Evolutionary conservation across 2,888 invertebrate species (phyloP), one percentile per base, ranked within the genome.

Genomic region (Ptychoptera albimana): DNA sequence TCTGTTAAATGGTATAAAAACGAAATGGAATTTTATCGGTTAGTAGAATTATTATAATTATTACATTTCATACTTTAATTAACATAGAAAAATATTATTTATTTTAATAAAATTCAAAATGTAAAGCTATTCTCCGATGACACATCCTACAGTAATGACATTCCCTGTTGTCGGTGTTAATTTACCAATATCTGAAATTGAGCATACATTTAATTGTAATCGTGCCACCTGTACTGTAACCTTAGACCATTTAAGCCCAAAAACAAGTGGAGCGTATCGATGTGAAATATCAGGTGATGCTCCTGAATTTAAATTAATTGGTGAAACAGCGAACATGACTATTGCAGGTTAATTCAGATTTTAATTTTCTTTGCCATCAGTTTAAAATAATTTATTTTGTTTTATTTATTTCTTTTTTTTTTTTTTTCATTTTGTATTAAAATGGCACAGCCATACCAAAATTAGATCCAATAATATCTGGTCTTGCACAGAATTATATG

Each of bases 241-340:
- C 40, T 52, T 63, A 43, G 56, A 56, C 51, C 52, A 58, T 50
- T 55, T 61, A 54, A 57, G 57, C 46, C 49, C 54, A 51, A 58
- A 57, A 46, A 59, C 63, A 43, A 55, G 60, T 43, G 75, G 75
- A 34, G 66, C 68, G 37, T 76, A 74, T 55, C 61, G 71, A 46
- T 76, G 75, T 55, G 75, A 75, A 57, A 70, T 75, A 38, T 75
- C 74, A 48, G 70, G 71, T 43, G 74, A 75, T 58, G 71, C 71
- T 7, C 74, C 74, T 1, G 67, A 71, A 45, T 75, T 74, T 52
- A 63, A 70, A 50, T 60, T 73, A 45, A 69, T 69, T 11, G 67
- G 70, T 35, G 65, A 68, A 49, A 66, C 69, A 15, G 67, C 68
- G 50, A 72, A 73, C 53, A 68, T 74, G 59, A 72, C 70, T n/a